These are phyloP conservation scores for Anableps anableps DNA, from an alignment of 2,797 vertebrate genomes.

Conservation along the genomic window DNA sequence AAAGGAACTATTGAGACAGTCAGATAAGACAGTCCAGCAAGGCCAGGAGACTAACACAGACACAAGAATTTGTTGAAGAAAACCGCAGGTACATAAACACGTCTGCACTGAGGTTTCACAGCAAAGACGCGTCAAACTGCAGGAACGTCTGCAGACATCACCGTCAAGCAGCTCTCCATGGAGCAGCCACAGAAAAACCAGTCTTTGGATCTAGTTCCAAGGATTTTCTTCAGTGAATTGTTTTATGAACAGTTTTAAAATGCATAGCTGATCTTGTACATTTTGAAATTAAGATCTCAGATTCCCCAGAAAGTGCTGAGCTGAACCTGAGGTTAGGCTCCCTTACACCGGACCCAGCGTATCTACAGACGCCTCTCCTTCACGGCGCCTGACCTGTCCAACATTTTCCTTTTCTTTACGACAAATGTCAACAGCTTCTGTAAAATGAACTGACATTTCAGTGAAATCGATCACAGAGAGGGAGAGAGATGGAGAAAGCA, in stretches of 20 bases:
- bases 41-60: slow-evolving; percentile 8
- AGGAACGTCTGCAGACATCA: slow-evolving; percentile 10
- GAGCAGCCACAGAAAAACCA: background rate
- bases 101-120: slow-evolving; percentile 1
- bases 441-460: background rate
- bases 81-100: background rate
- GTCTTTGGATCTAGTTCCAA: background rate
- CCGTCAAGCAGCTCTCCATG: background rate
- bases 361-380: background rate
- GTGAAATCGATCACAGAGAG: too few species aligned
- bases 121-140: background rate
- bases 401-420: background rate
- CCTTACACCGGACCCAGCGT: background rate
- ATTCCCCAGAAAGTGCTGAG: background rate
- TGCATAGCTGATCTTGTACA: background rate
- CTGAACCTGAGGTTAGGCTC: background rate
- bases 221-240: too few species aligned
- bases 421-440: background rate
- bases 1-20: background rate
- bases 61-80: background rate
- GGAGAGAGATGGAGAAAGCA: too few species aligned
- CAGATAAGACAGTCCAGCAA: background rate
- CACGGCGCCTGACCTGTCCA: background rate
- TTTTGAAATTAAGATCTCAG: background rate
- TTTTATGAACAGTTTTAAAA: background rate